Evolutionary conservation across 2,113 vertebrate species (phyloP), one percentile per base, ranked within the genome.

Genomic region (Gallinago jamesoni): DNA sequence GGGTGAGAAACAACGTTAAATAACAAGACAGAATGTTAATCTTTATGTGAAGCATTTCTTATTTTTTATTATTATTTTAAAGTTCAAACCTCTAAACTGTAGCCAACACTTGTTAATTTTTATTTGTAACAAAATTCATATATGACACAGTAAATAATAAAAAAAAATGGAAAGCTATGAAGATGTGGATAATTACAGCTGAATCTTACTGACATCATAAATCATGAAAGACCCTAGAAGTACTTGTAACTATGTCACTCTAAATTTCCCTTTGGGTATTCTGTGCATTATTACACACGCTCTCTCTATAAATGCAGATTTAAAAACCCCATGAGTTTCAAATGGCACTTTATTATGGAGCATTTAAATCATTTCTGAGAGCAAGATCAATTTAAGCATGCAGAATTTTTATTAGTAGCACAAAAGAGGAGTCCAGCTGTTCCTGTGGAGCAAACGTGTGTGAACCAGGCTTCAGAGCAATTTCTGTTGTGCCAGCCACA

Each of bases 321-420:
- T 92, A 39, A 92, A 56, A 50, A 87, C 73, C 93, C 96, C 89
- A 55, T 78, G 94, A 74, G 93, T 97, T 97, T 97, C 92, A 93
- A 97, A 97, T 92, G 91, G 67, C 33, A 93, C 90, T 97, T 98
- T 97, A 96, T 98, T 92, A 82, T 95, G 90, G 94, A 97, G 93
- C 88, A 90, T 96, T 96, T 97, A 97, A 98, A 97, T 97, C 12
- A 97, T 96, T 94, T 95, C 73, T 84, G 89, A 94, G 93, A 91
- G 77, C 86, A 86, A 70, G 79, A 94, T 86, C 93, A 84, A 94
- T 89, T 95, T 90, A 94, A 96, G 79, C 93, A 90, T 67, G 94
- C 89, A 91, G 86, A 63, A 89, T 73, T 96, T 96, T 96, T 96
- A 84, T 95, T 96, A 94, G 95, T 50, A 92, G 83, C 75, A 74